These are phyloP conservation scores for Girardinus metallicus DNA, from an alignment of 2,797 vertebrate genomes.

Conservation along the genomic window DNA sequence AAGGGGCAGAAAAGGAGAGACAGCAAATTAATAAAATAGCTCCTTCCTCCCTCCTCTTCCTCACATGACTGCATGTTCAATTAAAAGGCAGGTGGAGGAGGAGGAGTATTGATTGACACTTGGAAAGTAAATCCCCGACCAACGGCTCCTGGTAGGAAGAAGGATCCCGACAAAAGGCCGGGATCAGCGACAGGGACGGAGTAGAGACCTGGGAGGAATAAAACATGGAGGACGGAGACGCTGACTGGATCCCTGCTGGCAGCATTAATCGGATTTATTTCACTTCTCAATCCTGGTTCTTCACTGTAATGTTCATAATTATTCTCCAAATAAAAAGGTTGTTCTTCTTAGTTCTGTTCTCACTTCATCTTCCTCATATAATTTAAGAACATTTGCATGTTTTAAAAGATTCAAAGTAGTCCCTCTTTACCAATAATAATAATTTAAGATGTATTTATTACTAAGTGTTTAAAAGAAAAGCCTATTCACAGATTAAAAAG, in stretches of 20 bases:
- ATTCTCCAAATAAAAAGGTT: neutral
- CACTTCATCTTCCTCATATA: neutral
- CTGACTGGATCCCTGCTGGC: slow-evolving; percentile 13
- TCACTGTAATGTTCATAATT: neutral
- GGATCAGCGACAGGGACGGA: slow-evolving; percentile 66
- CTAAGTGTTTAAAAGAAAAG: neutral
- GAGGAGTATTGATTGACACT: slow-evolving; percentile 77
- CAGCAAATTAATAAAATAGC: slow-evolving; percentile 31
- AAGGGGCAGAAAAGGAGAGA: slow-evolving; percentile 38
- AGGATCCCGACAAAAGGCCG: slow-evolving; percentile 61
- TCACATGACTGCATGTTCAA: slow-evolving; percentile 35
- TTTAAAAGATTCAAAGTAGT: neutral
- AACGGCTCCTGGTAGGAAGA: slow-evolving; percentile 71
- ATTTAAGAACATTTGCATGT: neutral
- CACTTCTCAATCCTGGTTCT: slow-evolving; percentile 9
- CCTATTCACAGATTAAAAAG: neutral
- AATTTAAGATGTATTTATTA: neutral
- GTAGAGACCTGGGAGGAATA: slow-evolving; percentile 31
- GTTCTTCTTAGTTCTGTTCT: neutral
- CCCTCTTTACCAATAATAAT: neutral
- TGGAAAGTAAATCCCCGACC: slow-evolving; percentile 76
- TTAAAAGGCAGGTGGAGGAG: slow-evolving; percentile 55
- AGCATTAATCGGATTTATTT: slow-evolving; percentile 41
- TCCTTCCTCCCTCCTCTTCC: slow-evolving; percentile 25
- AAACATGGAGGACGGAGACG: slow-evolving; percentile 40